phyloP scores from a whole-genome alignment of 2,113 vertebrate species.

The Capreolus pygargus region DNA sequence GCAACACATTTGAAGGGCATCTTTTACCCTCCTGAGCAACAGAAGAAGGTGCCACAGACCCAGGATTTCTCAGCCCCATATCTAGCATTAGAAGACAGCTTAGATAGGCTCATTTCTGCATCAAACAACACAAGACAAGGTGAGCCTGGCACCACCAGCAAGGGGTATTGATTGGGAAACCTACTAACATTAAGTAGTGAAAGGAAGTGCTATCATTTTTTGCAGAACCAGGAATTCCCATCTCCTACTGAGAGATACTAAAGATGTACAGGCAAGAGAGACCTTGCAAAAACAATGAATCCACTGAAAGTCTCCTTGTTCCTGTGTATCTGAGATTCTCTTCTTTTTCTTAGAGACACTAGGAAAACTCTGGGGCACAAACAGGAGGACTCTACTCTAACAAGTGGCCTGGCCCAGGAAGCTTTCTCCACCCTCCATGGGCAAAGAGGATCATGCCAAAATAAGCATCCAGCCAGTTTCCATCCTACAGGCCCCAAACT shows the following conservation, averaged over 20 bases:
- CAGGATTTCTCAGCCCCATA: neutral
- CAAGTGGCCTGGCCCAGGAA: neutral
- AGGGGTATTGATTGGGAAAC: neutral
- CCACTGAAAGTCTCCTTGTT: neutral
- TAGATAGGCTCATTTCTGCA: neutral
- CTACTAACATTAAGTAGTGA: neutral
- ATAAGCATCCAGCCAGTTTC: neutral
- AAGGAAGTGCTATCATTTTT: neutral
- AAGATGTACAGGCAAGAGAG: neutral
- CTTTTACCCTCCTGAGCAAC: neutral
- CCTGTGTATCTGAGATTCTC: neutral
- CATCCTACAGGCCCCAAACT: neutral
- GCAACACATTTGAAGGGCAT: neutral
- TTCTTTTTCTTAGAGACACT: neutral
- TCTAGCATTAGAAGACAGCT: neutral
- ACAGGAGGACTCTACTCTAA: neutral
- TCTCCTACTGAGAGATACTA: neutral
- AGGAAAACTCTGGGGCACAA: neutral
- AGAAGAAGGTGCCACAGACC: neutral
- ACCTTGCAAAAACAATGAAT: neutral
- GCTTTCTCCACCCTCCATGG: neutral
- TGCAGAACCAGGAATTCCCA: neutral
- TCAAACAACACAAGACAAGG: neutral
- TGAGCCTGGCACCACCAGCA: neutral
- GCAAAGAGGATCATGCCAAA: neutral